Base-by-base conservation (phyloP, 2,113 vertebrate genomes). In the Murina feae region DNA sequence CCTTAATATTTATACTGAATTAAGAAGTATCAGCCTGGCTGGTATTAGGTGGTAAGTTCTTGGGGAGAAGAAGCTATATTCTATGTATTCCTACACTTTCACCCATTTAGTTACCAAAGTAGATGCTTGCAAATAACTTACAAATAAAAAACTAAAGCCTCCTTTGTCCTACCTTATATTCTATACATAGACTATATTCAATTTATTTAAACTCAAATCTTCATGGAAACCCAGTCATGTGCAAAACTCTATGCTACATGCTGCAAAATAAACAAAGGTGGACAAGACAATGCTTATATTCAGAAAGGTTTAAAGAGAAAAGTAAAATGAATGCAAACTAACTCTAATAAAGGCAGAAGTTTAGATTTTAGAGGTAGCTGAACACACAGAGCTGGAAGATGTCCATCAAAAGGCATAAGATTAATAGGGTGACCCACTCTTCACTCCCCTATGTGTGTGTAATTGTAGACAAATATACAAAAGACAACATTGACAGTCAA, bases 151-250 rank as follows among this genome's bases (percentile, higher is more conserved):
- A 71, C 12, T 66, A 13, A 65, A 75, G 12, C 12, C 74, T 80
- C 60, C 51, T 86, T 37, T 89, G 17, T 23, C 42, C 14, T 2
- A 76, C 37, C 12, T 87, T 66, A 37, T 23, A n/a, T n/a, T 14
- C 30, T 89, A 47, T 75, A 53, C 9, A 23, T 4, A 86, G 4
- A 74, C 37, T 39, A 12, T 63, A 44, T 90, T 49, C 30, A 66
- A 32, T 81, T 88, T 90, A 68, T 93, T 91, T 87, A 94, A 91
- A 58, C 9, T 81, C 28, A 90, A 69, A 58, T 75, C 16, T 85
- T 86, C 69, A 66, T 32, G 9, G 10, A 69, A 51, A 2, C 3
- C 53, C 6, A 72, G 4, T 32, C 23, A 44, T 17, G 7, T 74
- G 20, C 13, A 90, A 82, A 28, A 10, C 42, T 60, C 44, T 79